phyloP scores from a whole-genome alignment of 2,888 invertebrate genomes.

The Uropetala carovei region DNA sequence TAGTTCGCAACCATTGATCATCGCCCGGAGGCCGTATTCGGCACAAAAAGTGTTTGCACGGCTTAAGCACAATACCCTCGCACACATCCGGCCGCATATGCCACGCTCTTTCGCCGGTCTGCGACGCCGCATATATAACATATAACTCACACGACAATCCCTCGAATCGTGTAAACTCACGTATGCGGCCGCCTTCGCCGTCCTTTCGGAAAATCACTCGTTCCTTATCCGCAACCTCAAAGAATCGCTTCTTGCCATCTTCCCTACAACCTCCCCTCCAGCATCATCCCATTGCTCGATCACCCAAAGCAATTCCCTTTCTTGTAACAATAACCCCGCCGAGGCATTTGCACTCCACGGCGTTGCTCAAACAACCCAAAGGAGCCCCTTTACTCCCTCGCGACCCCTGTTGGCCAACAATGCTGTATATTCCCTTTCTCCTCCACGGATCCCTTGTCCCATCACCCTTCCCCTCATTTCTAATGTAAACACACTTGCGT shows the following conservation, averaged over 20 bases:
- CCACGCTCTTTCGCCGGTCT: background rate
- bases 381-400: background rate
- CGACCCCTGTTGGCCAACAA: conserved; percentile 47
- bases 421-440: conserved; percentile 40
- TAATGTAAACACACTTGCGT: background rate
- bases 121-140: background rate
- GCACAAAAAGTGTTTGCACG: background rate
- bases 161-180: background rate
- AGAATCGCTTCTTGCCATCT: background rate
- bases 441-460: conserved; percentile 11
- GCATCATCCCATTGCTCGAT: no score
- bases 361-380: background rate
- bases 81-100: background rate
- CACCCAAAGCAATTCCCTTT: background rate
- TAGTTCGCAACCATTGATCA: background rate
- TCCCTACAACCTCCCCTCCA: no score
- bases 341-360: background rate
- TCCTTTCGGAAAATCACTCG: background rate
- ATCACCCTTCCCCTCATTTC: background rate
- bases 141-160: background rate
- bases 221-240: background rate
- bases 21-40: background rate
- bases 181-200: background rate
- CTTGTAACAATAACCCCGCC: background rate
- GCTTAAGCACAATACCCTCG: background rate